These are phyloP conservation scores for Dryomyza anilis DNA, from an alignment of 2,888 invertebrate species.

Conservation along the genomic window DNA sequence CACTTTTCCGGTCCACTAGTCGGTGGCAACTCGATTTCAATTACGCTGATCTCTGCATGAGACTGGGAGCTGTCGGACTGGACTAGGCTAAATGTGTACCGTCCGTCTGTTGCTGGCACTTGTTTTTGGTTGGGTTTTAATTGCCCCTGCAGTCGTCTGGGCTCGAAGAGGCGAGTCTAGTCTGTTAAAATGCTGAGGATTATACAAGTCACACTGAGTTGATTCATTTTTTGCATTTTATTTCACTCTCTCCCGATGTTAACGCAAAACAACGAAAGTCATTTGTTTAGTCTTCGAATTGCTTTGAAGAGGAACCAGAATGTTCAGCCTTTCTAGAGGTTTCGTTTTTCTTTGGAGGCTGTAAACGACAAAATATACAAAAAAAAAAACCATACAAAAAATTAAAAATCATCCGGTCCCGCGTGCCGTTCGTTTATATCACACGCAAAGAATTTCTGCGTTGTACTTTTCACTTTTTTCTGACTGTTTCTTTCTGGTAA, in stretches of 20 bases:
- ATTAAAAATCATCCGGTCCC: slow-evolving; percentile 30
- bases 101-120: slow-evolving; percentile 25
- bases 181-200: not conserved
- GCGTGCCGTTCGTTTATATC: slow-evolving; percentile 17
- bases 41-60: slow-evolving; percentile 7
- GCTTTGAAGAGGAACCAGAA: slow-evolving; percentile 48
- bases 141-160: slow-evolving; percentile 20
- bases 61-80: not conserved
- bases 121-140: slow-evolving; percentile 35
- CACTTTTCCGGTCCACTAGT: not conserved
- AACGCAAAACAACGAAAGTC: slow-evolving; percentile 44
- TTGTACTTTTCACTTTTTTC: slow-evolving; percentile 35
- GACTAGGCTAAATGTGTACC: too few relatives aligned
- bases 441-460: slow-evolving; percentile 17
- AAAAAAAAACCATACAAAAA: not conserved
- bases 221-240: not conserved
- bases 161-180: not conserved
- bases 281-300: slow-evolving; percentile 35
- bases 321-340: slow-evolving; percentile 41
- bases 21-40: slow-evolving; percentile 1
- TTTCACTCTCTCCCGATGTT: slow-evolving; percentile 14
- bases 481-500: not conserved
- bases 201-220: not conserved
- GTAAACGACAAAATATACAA: not conserved
- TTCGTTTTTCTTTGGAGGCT: slow-evolving; percentile 25